Conservation (phyloP, 2,888 invertebrate species). For the Odiellus spinosus region DNA sequence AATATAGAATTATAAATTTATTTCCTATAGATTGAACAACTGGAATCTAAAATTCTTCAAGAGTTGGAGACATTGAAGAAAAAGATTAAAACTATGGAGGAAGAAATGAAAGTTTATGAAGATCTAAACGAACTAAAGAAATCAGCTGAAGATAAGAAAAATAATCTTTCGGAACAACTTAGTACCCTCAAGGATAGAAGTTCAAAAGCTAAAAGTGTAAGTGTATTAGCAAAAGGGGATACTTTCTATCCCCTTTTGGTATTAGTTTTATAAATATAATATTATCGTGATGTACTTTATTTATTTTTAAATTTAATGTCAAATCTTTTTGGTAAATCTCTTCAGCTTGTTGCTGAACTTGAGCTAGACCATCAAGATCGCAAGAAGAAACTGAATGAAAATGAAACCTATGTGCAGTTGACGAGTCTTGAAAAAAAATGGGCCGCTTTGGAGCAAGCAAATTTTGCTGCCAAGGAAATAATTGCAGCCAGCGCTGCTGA, state of each 20-base stretch:
- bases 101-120: constrained; percentile 43
- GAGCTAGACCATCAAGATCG: constrained; percentile 28
- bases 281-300: not conserved
- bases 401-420: constrained; percentile 53
- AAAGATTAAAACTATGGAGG: constrained; percentile 39
- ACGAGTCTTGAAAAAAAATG: constrained; percentile 50
- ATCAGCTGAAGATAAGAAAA: constrained; percentile 37
- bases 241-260: no score
- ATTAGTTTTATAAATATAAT: no score
- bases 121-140: constrained; percentile 38
- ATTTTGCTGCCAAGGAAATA: constrained; percentile 48
- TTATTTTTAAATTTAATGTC: not conserved
- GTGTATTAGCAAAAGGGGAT: no score
- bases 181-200: constrained; percentile 27
- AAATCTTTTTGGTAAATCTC: not conserved
- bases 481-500: constrained; percentile 48
- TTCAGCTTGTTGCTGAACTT: constrained; percentile 25
- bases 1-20: no score
- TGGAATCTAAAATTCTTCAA: constrained; percentile 48
- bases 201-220: constrained; percentile 12
- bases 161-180: constrained; percentile 37
- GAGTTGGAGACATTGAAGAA: constrained; percentile 36
- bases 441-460: constrained; percentile 48
- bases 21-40: constrained; percentile 40
- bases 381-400: constrained; percentile 46